Conservation (phyloP, 1,140 invertebrate species). For the Ctenoplectra terminalis region DNA sequence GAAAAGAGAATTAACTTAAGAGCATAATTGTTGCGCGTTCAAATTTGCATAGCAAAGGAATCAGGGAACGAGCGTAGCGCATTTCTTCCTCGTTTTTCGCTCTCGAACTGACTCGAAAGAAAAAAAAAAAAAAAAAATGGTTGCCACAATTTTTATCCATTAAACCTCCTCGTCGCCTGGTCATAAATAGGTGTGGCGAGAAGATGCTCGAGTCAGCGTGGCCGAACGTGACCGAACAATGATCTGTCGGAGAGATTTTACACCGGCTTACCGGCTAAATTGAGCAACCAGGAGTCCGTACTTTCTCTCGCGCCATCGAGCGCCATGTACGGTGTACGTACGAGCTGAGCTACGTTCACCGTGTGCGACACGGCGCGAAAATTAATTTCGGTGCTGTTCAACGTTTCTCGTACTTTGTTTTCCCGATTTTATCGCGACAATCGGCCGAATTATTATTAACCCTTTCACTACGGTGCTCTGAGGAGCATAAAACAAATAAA, state of each 20-base stretch:
- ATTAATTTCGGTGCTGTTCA: constrained; percentile 43
- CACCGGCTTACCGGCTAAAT: constrained; percentile 44
- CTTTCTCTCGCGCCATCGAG: not conserved
- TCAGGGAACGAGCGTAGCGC: too few relatives aligned
- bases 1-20: not conserved
- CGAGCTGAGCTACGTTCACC: not conserved
- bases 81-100: too few relatives aligned
- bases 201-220: constrained; percentile 67
- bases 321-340: constrained; percentile 14
- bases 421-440: not conserved
- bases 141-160: constrained; percentile 26
- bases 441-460: too few relatives aligned
- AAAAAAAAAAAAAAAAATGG: too few relatives aligned
- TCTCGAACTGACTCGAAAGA: not conserved
- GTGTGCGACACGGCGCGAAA: constrained; percentile 7
- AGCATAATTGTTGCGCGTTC: not conserved
- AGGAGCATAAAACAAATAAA: too few relatives aligned
- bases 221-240: constrained; percentile 78
- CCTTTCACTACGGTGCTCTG: too few relatives aligned
- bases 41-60: not conserved
- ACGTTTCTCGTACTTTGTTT: constrained; percentile 28
- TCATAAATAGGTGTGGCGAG: constrained; percentile 62
- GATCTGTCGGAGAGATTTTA: constrained; percentile 66
- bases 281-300: constrained; percentile 61
- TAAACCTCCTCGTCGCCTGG: constrained; percentile 31